These are phyloP conservation scores for Heterodera carotae DNA, from an alignment of 1,140 invertebrate genomes.

Conservation along the genomic window DNA sequence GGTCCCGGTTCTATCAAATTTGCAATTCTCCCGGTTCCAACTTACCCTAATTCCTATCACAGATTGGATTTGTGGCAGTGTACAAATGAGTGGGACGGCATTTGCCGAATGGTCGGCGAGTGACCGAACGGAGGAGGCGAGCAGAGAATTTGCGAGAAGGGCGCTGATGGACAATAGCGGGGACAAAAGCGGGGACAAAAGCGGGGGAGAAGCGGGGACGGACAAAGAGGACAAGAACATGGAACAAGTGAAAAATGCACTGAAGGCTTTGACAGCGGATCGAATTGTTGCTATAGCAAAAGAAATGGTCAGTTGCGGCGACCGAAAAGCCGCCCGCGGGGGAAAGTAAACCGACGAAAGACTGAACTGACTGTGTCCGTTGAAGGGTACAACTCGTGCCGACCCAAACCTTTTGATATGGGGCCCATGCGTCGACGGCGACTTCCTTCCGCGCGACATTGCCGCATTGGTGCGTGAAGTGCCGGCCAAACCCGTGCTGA, in stretches of 20 bases:
- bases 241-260: conserved; percentile 7
- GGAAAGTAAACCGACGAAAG: background rate
- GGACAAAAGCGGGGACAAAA: conserved; percentile 6
- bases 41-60: background rate
- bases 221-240: background rate
- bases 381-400: conserved; percentile 18
- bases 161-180: background rate
- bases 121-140: conserved; percentile 29
- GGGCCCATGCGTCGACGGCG: conserved; percentile 49
- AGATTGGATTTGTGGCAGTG: conserved; percentile 17
- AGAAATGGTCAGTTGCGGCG: conserved; percentile 40
- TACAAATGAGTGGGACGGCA: conserved; percentile 38
- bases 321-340: no score
- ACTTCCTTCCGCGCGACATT: conserved; percentile 42
- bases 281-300: conserved; percentile 37
- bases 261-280: conserved; percentile 34
- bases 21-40: no score
- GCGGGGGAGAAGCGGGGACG: conserved; percentile 17
- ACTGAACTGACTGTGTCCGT: background rate
- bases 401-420: conserved; percentile 42
- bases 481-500: conserved; percentile 36
- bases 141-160: conserved; percentile 22
- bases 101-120: conserved; percentile 39
- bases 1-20: conserved; percentile 36
- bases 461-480: conserved; percentile 27